Base-by-base conservation (phyloP, 1,140 invertebrate genomes). In the Drosophila kurseongensis region DNA sequence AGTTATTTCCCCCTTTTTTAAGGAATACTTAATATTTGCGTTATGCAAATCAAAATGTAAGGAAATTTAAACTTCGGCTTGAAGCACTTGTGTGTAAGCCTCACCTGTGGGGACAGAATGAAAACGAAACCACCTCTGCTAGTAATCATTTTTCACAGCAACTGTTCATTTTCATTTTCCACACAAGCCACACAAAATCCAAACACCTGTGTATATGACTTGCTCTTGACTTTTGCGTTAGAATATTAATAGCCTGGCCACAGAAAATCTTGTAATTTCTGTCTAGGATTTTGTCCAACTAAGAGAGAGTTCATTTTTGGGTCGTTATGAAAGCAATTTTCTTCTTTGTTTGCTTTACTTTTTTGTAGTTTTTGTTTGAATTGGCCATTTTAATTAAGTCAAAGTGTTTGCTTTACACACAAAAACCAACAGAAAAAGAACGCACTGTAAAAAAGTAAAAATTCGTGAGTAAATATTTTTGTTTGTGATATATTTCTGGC, bases 201-300 rank as follows among this genome's bases (percentile, higher is more conserved):
- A 56, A 35, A 55, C 61, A 67, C 58, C 32, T 32, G 58, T 23
- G 36, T 51, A 18, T 23, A 35, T 29, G 36, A n/a, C 36, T 38
- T 38, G 32, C 68, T 27, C 36, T 55, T 41, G 59, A 63, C 71
- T 51, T 74, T 51, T 52, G 23, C 38, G 52, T 54, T 52, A 0
- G 38, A 66, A 75, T 59, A 75, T 75, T 75, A 75, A 75, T 75
- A 75, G 73, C 54, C 41, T 59, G 73, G 48, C 72, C 72, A 75
- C 60, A 75, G n/a, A 75, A 76, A 75, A 48, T 57, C 51, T 57
- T 75, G 54, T 75, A 75, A 75, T 54, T 66, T 75, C 47, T 12
- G 59, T 41, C 29, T 40, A 13, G 47, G 69, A 52, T 65, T 75
- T 52, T 38, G 32, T 44, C 27, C 57, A 41, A 50, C 69, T 35